These are phyloP conservation scores for Gnatocerus cornutus DNA, from an alignment of 2,888 invertebrate genomes.

Conservation along the genomic window DNA sequence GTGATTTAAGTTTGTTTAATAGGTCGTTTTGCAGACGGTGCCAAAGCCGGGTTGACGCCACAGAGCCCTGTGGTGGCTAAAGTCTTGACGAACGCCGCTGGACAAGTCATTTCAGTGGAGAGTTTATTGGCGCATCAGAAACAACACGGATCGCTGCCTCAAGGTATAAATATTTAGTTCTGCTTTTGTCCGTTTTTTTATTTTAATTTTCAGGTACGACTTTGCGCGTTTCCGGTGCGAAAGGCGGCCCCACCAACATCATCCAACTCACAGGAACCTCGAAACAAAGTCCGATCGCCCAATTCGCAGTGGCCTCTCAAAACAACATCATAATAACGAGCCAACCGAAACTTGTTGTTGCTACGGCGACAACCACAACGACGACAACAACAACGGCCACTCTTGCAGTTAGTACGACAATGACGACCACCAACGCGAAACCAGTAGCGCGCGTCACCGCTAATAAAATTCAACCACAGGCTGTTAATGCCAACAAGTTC, in stretches of 20 bases:
- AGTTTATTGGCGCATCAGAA: slow-evolving; percentile 75
- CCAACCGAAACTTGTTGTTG: slow-evolving; percentile 68
- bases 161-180: too few species aligned
- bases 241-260: slow-evolving; percentile 71
- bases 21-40: slow-evolving; percentile 39
- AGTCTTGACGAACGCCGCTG: slow-evolving; percentile 80
- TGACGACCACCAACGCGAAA: slow-evolving; percentile 58
- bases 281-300: slow-evolving; percentile 67
- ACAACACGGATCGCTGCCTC: slow-evolving; percentile 70
- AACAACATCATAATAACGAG: slow-evolving; percentile 70
- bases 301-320: slow-evolving; percentile 73
- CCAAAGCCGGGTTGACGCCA: slow-evolving; percentile 62
- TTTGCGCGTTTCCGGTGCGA: slow-evolving; percentile 71
- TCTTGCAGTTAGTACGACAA: slow-evolving; percentile 57
- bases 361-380: slow-evolving; percentile 62
- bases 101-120: slow-evolving; percentile 76
- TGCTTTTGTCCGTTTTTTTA: too few species aligned
- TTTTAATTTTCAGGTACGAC: slow-evolving; percentile 69
- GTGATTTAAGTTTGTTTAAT: slow-evolving; percentile 1
- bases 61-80: slow-evolving; percentile 80
- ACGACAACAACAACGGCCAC: slow-evolving; percentile 60
- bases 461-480: slow-evolving; percentile 45
- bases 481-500: slow-evolving; percentile 62
- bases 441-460: slow-evolving; percentile 53
- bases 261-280: slow-evolving; percentile 72